Base-by-base conservation (phyloP, 1,140 invertebrate species). In the Tachypleus tridentatus region DNA sequence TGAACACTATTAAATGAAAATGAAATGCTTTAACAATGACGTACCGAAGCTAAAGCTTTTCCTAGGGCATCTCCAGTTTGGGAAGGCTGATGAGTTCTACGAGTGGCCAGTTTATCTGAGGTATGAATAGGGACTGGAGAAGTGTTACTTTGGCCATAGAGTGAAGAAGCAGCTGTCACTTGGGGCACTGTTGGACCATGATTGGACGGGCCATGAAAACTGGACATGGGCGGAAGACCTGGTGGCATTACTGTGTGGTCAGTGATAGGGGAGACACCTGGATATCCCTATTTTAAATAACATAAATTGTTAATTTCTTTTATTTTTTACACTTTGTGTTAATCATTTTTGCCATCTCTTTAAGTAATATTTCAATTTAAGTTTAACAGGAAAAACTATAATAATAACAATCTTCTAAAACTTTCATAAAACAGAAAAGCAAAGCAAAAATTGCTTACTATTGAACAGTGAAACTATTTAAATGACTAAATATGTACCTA, bases 131-230 rank as follows among this genome's bases (percentile, higher is more conserved):
- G 58, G 60, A 62, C 68, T 52, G 64, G 64, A 61, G 67, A 57
- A 57, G 58, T 66, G 57, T 58, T 66, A 10, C 63, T 63, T 64
- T 69, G 64, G 70, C 67, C 68, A 68, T 73, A 70, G 65, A 73
- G 72, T 69, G 74, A 72, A 11, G 75, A 74, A 52, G 85, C 85
- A 54, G 90, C 83, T 81, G 96, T 91, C 29, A 29, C 29, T 68
- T 89, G 90, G 62, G 91, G 93, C 91, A 97, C 95, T 52, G 92
- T 91, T 62, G 92, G 91, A 76, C 95, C 81, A 62, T 83, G 82
- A 49, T 89, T 86, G 73, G 86, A 82, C 73, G 67, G 67, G 54
- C 85, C 85, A 52, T 90, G 83, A 81, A 97, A 91, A 67, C 89
- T 90, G 63, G 91, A 94, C 91, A 97, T 95, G 53, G 93, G 92